phyloP scores from a whole-genome alignment of 2,113 vertebrate species.

The Calidris pygmaea region DNA sequence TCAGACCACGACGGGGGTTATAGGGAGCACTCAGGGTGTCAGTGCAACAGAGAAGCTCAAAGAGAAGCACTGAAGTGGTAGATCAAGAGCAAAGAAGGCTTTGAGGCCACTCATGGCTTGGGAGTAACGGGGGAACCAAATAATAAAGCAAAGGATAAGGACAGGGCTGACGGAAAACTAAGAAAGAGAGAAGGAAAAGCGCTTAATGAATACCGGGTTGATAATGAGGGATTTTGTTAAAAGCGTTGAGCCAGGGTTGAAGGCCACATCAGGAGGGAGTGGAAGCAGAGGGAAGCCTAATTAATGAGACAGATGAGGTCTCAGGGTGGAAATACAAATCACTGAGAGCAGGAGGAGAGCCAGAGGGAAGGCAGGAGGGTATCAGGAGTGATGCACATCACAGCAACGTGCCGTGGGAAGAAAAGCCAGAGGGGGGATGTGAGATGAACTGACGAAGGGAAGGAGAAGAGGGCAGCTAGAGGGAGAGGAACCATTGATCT shows the following conservation, averaged over 20 bases:
- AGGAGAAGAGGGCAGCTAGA: background rate
- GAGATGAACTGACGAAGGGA: background rate
- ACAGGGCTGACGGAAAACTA: background rate
- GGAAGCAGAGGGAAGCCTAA: background rate
- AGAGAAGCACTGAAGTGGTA: background rate
- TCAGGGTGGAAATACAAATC: background rate
- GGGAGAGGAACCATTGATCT: background rate
- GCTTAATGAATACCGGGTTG: background rate
- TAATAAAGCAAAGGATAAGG: background rate
- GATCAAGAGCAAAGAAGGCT: background rate
- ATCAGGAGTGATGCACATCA: background rate
- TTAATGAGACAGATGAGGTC: background rate
- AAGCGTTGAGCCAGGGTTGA: background rate
- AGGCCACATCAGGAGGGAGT: background rate
- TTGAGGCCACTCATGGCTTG: background rate
- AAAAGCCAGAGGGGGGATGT: background rate
- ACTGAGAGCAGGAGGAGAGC: background rate
- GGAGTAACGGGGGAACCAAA: background rate
- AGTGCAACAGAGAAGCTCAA: background rate
- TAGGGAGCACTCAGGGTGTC: background rate
- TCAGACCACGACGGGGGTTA: background rate
- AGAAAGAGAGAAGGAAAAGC: background rate
- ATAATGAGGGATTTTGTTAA: background rate
- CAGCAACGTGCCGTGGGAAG: background rate
- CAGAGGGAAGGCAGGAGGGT: background rate